A percentile compares a stretch with the other conserved stretches of the same genome.
Conservation (phyloP, 2,113 vertebrate species). For the Syrmaticus mikado region DNA sequence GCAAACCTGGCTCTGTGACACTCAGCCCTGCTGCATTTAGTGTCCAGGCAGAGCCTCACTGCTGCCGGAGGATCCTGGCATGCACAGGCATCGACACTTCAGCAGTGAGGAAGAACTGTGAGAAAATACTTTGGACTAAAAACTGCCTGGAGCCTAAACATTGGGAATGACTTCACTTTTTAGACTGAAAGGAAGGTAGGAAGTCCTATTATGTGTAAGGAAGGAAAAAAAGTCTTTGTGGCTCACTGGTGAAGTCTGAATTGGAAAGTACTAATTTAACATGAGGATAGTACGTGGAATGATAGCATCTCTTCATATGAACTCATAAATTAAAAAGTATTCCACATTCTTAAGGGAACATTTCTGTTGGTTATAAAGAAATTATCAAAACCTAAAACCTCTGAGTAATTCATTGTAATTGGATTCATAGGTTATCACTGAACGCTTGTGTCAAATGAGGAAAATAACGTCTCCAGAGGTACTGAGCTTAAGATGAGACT, state of each 20-base stretch:
- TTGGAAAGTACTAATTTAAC: slow-evolving; percentile 35
- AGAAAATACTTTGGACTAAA: slow-evolving; percentile 31
- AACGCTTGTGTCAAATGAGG: neutral
- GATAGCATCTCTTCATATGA: slow-evolving; percentile 54
- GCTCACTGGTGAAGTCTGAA: slow-evolving; percentile 9
- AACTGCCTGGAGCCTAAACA: slow-evolving; percentile 61
- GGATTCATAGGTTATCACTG: neutral
- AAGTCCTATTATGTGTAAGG: slow-evolving; percentile 17
- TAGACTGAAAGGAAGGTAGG: slow-evolving; percentile 26
- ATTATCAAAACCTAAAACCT: slow-evolving; percentile 5
- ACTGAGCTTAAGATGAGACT: slow-evolving; percentile 3
- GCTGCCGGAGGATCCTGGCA: neutral
- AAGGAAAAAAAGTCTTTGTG: slow-evolving; percentile 34
- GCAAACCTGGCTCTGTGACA: neutral
- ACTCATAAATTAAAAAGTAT: slow-evolving; percentile 32
- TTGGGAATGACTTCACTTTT: neutral
- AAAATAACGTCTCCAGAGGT: slow-evolving; percentile 24
- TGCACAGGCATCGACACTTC: neutral
- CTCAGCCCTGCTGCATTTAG: neutral
- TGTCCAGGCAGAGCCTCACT: neutral
- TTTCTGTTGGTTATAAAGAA: slow-evolving; percentile 35
- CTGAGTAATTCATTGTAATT: neutral
- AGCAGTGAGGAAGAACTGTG: neutral
- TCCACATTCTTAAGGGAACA: slow-evolving; percentile 24
- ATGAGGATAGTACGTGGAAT: neutral